Percentiles rank a stretch among this genome's conserved stretches.
Conservation (phyloP, 2,888 invertebrate genomes). For the Cephalotes varians region DNA sequence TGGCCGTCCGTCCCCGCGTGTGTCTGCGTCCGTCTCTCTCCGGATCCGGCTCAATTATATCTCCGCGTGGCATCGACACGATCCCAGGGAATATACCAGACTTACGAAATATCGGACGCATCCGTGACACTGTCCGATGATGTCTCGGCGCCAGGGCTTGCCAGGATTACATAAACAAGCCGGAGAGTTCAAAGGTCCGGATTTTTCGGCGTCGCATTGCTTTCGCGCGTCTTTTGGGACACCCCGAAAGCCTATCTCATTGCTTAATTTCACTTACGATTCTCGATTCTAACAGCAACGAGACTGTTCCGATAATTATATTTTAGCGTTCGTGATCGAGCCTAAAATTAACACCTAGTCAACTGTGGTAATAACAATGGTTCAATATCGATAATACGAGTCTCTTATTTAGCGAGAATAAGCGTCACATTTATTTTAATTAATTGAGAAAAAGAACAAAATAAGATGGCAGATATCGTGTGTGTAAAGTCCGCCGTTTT, state of each 20-base stretch:
- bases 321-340: neutral
- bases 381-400: neutral
- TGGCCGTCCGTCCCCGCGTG: neutral
- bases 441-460: neutral
- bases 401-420: neutral
- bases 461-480: neutral
- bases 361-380: neutral
- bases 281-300: neutral
- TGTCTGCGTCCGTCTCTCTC: slow-evolving; percentile 17
- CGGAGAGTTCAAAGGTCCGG: slow-evolving; percentile 48
- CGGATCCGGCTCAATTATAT: slow-evolving; percentile 40
- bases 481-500: neutral
- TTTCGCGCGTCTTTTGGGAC: neutral
- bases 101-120: slow-evolving; percentile 49
- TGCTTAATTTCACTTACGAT: slow-evolving; percentile 15
- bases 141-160: slow-evolving; percentile 19
- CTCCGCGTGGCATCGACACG: slow-evolving; percentile 11
- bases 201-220: slow-evolving; percentile 11
- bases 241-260: neutral
- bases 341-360: neutral
- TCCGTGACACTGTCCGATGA: slow-evolving; percentile 48
- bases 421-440: neutral
- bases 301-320: neutral
- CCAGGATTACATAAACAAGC: slow-evolving; percentile 43
- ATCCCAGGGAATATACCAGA: neutral